A percentile compares a stretch with the other conserved stretches of the same genome.
phyloP scores from a whole-genome alignment of 1,140 invertebrate genomes.

The Hirudo medicinalis region DNA sequence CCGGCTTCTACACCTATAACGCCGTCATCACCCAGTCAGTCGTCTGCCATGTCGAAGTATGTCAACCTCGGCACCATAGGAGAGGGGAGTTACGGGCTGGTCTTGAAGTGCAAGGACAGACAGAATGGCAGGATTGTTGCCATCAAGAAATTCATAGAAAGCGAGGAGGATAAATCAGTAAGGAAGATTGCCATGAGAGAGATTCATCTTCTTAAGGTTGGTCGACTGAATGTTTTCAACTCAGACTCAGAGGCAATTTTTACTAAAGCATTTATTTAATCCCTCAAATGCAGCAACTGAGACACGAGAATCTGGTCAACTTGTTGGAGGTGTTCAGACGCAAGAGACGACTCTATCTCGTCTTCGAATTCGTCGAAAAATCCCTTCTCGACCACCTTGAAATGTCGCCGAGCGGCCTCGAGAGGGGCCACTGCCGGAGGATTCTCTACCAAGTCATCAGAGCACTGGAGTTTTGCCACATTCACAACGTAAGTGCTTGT shows the following conservation, averaged over 20 bases:
- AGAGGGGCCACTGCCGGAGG: conserved; percentile 55
- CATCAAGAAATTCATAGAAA: conserved; percentile 70
- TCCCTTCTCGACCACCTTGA: conserved; percentile 73
- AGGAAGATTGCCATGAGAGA: conserved; percentile 65
- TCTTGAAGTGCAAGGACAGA: conserved; percentile 60
- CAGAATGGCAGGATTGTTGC: conserved; percentile 63
- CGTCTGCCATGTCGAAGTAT: conserved; percentile 38
- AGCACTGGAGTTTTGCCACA: conserved; percentile 71
- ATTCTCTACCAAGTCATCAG: conserved; percentile 68
- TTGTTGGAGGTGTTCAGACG: conserved; percentile 74
- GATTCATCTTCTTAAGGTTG: conserved; percentile 61
- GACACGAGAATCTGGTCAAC: conserved; percentile 74
- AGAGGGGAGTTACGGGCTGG: conserved; percentile 65
- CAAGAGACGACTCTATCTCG: conserved; percentile 66
- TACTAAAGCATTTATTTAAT: background rate
- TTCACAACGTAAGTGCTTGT: conserved; percentile 56
- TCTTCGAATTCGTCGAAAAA: conserved; percentile 76
- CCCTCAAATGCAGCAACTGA: conserved; percentile 53
- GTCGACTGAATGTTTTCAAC: background rate
- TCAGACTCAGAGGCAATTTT: background rate
- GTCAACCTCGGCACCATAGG: conserved; percentile 52
- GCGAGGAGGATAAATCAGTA: conserved; percentile 60
- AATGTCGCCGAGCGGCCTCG: conserved; percentile 52
- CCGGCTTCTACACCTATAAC: background rate
- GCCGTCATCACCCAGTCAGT: background rate